Conservation (phyloP, 2,113 vertebrate genomes). For the Junco hyemalis region DNA sequence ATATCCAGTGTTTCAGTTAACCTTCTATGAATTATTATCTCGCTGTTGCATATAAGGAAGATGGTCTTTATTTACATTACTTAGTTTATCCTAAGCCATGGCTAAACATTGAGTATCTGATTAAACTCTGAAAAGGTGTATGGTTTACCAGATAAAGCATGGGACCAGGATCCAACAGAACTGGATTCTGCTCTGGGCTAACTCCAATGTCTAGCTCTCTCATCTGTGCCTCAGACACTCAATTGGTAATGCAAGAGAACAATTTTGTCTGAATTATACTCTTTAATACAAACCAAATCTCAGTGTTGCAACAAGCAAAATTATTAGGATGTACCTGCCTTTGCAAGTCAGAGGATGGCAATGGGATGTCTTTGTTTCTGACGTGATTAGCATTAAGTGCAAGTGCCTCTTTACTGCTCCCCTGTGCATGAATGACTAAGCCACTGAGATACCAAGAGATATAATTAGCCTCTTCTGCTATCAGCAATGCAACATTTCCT, state of each 20-base stretch:
- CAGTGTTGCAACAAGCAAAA: neutral
- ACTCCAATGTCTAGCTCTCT: neutral
- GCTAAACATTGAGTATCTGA: neutral
- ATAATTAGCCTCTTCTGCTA: neutral
- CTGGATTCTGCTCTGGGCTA: neutral
- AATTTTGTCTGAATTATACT: neutral
- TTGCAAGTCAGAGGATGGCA: neutral
- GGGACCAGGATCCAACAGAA: neutral
- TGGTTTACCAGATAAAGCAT: neutral
- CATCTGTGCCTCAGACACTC: neutral
- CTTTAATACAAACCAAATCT: neutral
- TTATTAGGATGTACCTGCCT: neutral
- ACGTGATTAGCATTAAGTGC: neutral
- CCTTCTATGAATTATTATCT: slow-evolving; percentile 15
- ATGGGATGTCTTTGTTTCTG: neutral
- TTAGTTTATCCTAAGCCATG: neutral
- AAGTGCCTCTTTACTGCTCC: neutral
- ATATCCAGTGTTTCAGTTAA: neutral
- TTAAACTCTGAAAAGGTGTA: neutral
- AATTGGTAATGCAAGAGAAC: neutral
- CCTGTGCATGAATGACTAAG: neutral
- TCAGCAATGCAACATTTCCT: neutral
- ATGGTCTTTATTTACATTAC: neutral
- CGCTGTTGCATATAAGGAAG: slow-evolving; percentile 8
- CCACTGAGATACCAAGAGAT: neutral